phyloP scores from a whole-genome alignment of 2,797 vertebrate genomes.

The Sebastes umbrosus region DNA sequence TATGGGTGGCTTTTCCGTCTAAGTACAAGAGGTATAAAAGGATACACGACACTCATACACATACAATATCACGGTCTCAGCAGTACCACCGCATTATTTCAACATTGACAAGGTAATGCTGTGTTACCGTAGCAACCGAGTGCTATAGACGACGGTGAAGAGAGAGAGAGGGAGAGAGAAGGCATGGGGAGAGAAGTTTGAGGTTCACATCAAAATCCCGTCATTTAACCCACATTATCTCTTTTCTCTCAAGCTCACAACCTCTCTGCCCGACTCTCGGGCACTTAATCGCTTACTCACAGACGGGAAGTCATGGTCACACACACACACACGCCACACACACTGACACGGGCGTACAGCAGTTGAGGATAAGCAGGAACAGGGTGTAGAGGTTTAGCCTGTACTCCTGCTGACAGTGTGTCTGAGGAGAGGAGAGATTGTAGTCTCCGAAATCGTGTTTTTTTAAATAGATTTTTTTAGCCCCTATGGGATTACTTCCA shows the following conservation, averaged over 20 bases:
- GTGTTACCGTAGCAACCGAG: slow-evolving; percentile 63
- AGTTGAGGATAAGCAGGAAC: slow-evolving; percentile 45
- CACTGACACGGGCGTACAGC: neutral
- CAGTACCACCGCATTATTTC: slow-evolving; percentile 25
- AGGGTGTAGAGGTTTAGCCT: slow-evolving; percentile 39
- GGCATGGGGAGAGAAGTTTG: slow-evolving; percentile 41
- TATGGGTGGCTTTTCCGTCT: neutral
- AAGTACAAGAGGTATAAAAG: neutral
- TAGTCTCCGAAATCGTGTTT: slow-evolving; percentile 1
- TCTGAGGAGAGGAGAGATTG: slow-evolving; percentile 17
- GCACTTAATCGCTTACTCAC: slow-evolving; percentile 25
- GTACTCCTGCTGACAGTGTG: slow-evolving; percentile 49
- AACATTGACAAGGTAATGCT: slow-evolving; percentile 43
- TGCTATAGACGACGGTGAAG: slow-evolving; percentile 3
- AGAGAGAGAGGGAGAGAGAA: neutral
- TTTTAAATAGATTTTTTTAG: neutral
- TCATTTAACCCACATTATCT: slow-evolving; percentile 50
- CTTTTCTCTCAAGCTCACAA: slow-evolving; percentile 2
- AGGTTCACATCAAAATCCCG: slow-evolving; percentile 20
- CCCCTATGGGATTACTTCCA: slow-evolving; percentile 11
- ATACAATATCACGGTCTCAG: slow-evolving; percentile 25
- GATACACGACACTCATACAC: slow-evolving; percentile 2
- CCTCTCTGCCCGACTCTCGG: slow-evolving; percentile 8
- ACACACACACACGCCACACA: slow-evolving; percentile 2
- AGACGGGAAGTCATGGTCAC: neutral